phyloP scores from a whole-genome alignment of 1,140 invertebrate species.

The Conus betulinus region DNA sequence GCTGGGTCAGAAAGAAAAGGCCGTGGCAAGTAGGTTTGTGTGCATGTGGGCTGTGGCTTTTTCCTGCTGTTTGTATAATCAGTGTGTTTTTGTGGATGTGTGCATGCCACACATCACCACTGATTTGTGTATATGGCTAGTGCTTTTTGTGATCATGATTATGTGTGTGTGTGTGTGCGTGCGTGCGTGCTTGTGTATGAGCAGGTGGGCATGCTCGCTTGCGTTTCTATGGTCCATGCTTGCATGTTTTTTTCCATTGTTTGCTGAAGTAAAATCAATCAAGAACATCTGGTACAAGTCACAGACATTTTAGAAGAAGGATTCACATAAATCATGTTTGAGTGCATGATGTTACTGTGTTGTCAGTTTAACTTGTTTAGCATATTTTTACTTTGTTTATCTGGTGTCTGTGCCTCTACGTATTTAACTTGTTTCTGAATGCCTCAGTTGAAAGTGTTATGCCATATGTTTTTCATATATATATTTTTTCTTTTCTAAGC shows the following conservation, averaged over 20 bases:
- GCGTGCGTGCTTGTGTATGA: background rate
- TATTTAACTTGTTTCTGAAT: too few relatives aligned
- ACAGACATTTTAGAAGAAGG: too few relatives aligned
- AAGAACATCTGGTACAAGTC: too few relatives aligned
- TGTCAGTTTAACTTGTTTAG: too few relatives aligned
- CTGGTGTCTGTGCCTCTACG: too few relatives aligned
- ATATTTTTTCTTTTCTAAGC: too few relatives aligned
- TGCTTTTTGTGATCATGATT: background rate
- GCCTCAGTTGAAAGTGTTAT: too few relatives aligned
- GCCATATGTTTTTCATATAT: too few relatives aligned
- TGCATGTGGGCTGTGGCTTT: background rate
- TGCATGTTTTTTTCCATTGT: background rate
- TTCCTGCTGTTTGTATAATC: background rate
- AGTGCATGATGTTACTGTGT: too few relatives aligned
- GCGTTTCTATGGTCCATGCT: background rate
- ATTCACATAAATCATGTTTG: too few relatives aligned
- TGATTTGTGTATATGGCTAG: constrained; percentile 4
- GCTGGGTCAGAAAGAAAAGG: constrained; percentile 82
- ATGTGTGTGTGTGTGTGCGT: background rate
- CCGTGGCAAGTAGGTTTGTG: constrained; percentile 75
- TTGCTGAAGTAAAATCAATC: background rate
- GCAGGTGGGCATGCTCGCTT: background rate
- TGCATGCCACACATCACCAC: background rate
- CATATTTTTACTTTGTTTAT: too few relatives aligned
- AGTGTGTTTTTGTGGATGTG: too few relatives aligned